These are phyloP conservation scores for Alloscopus bannaensis DNA, from an alignment of 2,888 invertebrate genomes.

Conservation along the genomic window DNA sequence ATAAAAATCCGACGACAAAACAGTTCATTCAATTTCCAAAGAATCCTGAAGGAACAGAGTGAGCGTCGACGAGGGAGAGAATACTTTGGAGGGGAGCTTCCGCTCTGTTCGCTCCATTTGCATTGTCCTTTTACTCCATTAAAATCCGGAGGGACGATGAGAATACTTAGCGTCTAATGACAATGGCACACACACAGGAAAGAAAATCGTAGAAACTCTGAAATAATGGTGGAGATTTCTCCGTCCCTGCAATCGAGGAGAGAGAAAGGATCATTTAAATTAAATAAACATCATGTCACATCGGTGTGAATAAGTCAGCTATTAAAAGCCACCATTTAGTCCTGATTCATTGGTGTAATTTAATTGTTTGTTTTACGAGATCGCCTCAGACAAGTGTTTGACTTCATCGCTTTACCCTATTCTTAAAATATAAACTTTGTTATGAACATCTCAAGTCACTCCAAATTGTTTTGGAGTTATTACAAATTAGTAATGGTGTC, in stretches of 20 bases:
- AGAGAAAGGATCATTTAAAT: constrained; percentile 7
- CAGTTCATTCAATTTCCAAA: constrained; percentile 31
- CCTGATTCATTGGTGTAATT: constrained; percentile 33
- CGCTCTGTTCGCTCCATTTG: constrained; percentile 58
- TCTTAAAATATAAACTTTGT: background rate
- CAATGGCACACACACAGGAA: constrained; percentile 14
- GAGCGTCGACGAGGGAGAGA: too few relatives aligned
- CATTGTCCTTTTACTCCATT: constrained; percentile 61
- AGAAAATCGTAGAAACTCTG: constrained; percentile 29
- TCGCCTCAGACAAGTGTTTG: background rate
- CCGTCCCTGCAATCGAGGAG: constrained; percentile 26
- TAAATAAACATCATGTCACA: constrained; percentile 41
- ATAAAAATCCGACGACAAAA: background rate
- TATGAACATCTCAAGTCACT: background rate
- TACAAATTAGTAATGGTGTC: too few relatives aligned
- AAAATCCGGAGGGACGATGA: constrained; percentile 47
- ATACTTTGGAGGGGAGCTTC: constrained; percentile 53
- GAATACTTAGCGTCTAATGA: constrained; percentile 13
- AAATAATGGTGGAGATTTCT: too few relatives aligned
- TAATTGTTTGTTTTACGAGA: constrained; percentile 31
- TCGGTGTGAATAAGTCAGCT: constrained; percentile 43
- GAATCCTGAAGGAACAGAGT: constrained; percentile 5
- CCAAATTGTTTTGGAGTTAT: background rate
- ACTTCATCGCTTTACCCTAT: background rate
- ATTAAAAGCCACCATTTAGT: too few relatives aligned